Evolutionary conservation across 1,140 invertebrate species (phyloP).

Genomic region (Megathymus violae): DNA sequence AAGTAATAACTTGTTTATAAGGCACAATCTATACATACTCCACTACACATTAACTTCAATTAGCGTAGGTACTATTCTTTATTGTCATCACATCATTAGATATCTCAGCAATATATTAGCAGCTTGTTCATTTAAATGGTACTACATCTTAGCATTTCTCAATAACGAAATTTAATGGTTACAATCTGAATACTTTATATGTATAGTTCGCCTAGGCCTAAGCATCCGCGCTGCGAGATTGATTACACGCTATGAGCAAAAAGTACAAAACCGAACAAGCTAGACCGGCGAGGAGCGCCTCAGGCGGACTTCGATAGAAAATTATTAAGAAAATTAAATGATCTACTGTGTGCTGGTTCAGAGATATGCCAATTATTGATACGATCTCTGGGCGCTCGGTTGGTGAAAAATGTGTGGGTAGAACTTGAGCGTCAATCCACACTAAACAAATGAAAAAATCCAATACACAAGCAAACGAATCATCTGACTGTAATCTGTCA

Average conservation of each 20-base stretch:
- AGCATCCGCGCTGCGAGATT: constrained; percentile 65
- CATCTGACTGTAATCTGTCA: no score
- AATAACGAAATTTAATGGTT: constrained; percentile 20
- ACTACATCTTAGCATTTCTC: constrained; percentile 15
- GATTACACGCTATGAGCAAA: constrained; percentile 70
- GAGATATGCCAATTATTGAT: constrained; percentile 81
- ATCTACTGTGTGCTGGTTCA: constrained; percentile 73
- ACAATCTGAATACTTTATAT: constrained; percentile 8
- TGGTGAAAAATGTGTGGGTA: constrained; percentile 73
- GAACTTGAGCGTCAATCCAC: constrained; percentile 32
- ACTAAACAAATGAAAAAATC: no score
- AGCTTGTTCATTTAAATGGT: constrained; percentile 17
- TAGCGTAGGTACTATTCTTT: no score
- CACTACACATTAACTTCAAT: no score
- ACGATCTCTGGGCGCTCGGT: constrained; percentile 52
- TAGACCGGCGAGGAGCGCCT: constrained; percentile 57
- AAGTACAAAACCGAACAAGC: constrained; percentile 65
- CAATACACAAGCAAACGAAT: no score
- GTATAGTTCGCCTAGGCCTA: constrained; percentile 48
- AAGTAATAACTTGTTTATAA: no score
- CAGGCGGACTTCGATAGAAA: constrained; percentile 74
- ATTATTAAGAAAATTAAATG: constrained; percentile 84
- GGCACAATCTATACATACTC: no score
- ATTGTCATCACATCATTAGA: constrained; percentile 7
- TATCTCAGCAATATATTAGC: not conserved